Evolutionary conservation across 2,797 vertebrate species (phyloP).

Genomic region (Gallinago stenura): DNA sequence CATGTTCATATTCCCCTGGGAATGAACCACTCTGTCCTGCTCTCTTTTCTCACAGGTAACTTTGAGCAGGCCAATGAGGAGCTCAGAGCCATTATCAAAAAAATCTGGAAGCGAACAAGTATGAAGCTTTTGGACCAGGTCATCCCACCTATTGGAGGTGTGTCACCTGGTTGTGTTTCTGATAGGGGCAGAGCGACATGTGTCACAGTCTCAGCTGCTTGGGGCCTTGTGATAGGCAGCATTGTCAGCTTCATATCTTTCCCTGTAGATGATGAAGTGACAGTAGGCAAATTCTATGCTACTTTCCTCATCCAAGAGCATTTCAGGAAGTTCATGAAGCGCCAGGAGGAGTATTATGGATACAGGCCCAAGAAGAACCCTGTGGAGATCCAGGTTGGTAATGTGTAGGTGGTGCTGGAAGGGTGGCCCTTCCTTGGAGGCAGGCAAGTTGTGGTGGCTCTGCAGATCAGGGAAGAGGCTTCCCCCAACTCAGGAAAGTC

Average conservation of each 20-base stretch:
- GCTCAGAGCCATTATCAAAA: conserved; percentile 94
- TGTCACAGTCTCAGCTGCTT: neutral
- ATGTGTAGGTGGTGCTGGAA: neutral
- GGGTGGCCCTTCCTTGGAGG: neutral
- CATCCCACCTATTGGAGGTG: conserved; percentile 97
- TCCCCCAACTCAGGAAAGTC: neutral
- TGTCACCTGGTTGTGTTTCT: neutral
- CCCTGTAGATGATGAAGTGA: conserved; percentile 95
- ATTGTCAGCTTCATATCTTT: neutral
- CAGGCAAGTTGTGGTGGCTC: neutral
- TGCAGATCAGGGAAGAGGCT: neutral
- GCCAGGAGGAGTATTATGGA: conserved; percentile 96
- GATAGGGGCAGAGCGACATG: neutral
- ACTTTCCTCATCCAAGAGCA: conserved; percentile 98
- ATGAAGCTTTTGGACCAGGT: conserved; percentile 99
- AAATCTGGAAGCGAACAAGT: conserved; percentile 98
- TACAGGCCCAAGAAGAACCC: conserved; percentile 92
- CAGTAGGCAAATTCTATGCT: conserved; percentile 98
- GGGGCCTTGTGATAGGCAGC: neutral
- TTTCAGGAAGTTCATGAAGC: conserved; percentile 97
- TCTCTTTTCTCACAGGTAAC: conserved; percentile 83
- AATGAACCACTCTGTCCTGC: neutral
- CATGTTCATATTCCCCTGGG: neutral
- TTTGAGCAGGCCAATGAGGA: conserved; percentile 98
- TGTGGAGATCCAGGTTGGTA: conserved; percentile 89